Percentiles rank a stretch among this genome's conserved stretches.
Conservation (phyloP, 1,140 invertebrate species). For the Papilio polyxenes region DNA sequence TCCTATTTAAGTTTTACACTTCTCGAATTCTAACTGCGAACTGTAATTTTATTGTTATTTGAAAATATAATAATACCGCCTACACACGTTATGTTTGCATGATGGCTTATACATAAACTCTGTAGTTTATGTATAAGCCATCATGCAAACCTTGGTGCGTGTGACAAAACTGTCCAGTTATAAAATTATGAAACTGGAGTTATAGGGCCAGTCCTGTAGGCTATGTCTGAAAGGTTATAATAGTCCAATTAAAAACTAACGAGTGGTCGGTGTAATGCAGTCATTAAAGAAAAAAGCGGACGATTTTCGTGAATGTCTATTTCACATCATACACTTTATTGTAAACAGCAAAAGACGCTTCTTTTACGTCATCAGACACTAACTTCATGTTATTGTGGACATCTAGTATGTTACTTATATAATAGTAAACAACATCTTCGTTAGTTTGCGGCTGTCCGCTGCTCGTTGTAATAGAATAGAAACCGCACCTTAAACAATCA, state of each 20-base stretch:
- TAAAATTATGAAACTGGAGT: too few relatives aligned
- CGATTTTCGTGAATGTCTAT: background rate
- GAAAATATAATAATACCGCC: background rate
- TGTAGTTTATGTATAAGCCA: too few relatives aligned
- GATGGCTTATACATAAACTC: too few relatives aligned
- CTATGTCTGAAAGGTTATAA: too few relatives aligned
- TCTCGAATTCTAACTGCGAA: constrained; percentile 12
- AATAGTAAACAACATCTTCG: background rate
- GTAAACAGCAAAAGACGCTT: background rate
- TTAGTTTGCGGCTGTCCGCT: background rate
- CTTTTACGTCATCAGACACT: background rate
- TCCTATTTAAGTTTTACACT: constrained; percentile 11
- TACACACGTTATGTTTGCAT: too few relatives aligned
- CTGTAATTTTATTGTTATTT: constrained; percentile 5
- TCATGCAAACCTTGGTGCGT: too few relatives aligned
- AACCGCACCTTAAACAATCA: background rate
- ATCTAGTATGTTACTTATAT: too few relatives aligned
- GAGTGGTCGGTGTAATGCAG: background rate
- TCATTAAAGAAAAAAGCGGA: background rate
- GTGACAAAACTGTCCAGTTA: too few relatives aligned
- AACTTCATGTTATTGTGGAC: too few relatives aligned
- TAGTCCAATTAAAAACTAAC: too few relatives aligned
- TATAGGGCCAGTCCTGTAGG: too few relatives aligned
- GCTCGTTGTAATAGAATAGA: background rate
- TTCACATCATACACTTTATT: background rate